A percentile compares a stretch with the other conserved stretches of the same genome.
phyloP scores from a whole-genome alignment of 2,113 vertebrate genomes.

The Conger conger region DNA sequence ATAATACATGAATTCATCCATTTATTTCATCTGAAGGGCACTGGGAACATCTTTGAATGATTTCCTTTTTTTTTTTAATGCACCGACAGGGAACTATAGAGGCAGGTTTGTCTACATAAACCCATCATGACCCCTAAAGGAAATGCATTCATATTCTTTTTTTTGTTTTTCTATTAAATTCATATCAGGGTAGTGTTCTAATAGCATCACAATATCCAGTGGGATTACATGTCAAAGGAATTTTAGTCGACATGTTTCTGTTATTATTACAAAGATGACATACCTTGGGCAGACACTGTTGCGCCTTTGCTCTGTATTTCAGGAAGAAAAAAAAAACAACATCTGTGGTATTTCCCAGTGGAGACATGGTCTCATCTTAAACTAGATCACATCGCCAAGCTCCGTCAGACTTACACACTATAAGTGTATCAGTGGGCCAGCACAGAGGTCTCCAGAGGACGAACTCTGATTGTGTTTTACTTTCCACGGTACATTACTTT shows the following conservation, averaged over 20 bases:
- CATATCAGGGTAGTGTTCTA: not conserved
- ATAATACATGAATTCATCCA: constrained; percentile 22
- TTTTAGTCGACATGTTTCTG: not conserved
- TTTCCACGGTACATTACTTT: not conserved
- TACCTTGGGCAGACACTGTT: not conserved
- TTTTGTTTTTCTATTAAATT: not conserved
- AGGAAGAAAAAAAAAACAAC: not conserved
- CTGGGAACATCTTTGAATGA: not conserved
- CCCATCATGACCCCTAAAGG: not conserved
- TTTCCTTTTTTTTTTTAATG: too few species aligned
- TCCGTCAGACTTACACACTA: not conserved
- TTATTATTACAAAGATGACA: not conserved
- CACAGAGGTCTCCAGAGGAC: not conserved
- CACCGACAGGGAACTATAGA: too few species aligned
- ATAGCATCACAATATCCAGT: not conserved
- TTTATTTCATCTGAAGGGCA: constrained; percentile 21
- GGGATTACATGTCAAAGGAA: not conserved
- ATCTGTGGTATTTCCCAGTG: not conserved
- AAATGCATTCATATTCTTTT: not conserved
- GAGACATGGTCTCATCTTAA: not conserved
- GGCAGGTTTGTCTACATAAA: too few species aligned
- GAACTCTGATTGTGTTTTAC: not conserved
- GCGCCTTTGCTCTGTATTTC: not conserved
- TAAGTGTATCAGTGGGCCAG: not conserved
- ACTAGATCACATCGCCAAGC: not conserved